A percentile compares a stretch with the other conserved stretches of the same genome.
These are phyloP conservation scores for Xestia c-nigrum DNA, from an alignment of 2,888 invertebrate genomes.

Conservation along the genomic window DNA sequence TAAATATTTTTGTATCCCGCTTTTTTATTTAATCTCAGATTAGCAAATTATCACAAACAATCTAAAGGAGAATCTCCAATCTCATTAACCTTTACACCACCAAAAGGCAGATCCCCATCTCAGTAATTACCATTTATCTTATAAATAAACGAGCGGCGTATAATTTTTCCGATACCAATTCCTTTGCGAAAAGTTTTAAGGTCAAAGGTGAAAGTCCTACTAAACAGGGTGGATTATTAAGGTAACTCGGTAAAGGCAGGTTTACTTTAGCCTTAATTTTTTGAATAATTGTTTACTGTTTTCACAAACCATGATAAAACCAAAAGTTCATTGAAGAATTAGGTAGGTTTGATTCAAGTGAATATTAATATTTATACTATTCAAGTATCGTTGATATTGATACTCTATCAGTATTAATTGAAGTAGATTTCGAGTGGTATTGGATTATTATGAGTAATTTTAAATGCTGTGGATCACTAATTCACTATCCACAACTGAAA, in stretches of 20 bases:
- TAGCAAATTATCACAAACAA: constrained; percentile 9
- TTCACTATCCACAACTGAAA: background rate
- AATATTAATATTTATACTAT: constrained; percentile 14
- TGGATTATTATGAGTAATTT: background rate
- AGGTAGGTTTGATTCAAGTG: background rate
- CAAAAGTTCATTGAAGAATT: background rate
- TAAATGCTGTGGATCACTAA: background rate
- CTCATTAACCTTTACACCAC: constrained; percentile 31
- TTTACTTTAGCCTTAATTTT: background rate
- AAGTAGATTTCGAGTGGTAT: constrained; percentile 13
- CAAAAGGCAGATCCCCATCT: constrained; percentile 33
- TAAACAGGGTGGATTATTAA: background rate
- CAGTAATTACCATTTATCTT: constrained; percentile 50
- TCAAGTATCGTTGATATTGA: background rate
- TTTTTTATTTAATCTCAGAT: background rate
- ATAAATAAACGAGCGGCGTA: constrained; percentile 35
- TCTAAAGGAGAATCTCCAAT: constrained; percentile 28
- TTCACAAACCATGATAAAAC: background rate
- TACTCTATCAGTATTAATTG: background rate
- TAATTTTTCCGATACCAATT: constrained; percentile 47
- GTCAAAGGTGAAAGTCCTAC: constrained; percentile 17
- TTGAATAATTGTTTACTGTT: background rate
- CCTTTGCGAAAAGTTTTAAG: constrained; percentile 22
- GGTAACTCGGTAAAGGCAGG: background rate
- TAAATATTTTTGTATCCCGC: background rate